phyloP scores from a whole-genome alignment of 1,140 invertebrate species.

The Drosophila pandora region DNA sequence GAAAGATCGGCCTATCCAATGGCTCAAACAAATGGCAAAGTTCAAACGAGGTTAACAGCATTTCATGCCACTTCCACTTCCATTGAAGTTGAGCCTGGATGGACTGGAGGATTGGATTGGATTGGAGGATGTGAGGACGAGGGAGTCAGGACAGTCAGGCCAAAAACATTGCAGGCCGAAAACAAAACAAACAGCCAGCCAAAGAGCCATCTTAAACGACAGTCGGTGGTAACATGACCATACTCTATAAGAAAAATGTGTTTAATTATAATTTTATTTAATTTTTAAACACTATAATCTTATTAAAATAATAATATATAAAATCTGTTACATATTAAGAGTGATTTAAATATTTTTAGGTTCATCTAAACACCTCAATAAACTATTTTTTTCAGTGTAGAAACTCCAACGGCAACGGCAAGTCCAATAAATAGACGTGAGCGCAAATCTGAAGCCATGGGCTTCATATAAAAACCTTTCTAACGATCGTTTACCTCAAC shows the following conservation, averaged over 20 bases:
- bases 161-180: slow-evolving; percentile 57
- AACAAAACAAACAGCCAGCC: slow-evolving; percentile 67
- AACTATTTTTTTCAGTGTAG: slow-evolving; percentile 10
- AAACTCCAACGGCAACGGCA: slow-evolving; percentile 39
- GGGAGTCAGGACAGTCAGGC: slow-evolving; percentile 62
- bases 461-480: slow-evolving; percentile 78
- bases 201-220: slow-evolving; percentile 79
- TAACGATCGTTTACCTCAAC: slow-evolving; percentile 82
- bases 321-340: no score
- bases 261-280: background rate
- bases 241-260: slow-evolving; percentile 7
- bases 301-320: no score
- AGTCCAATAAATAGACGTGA: slow-evolving; percentile 80
- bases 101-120: slow-evolving; percentile 29
- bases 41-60: slow-evolving; percentile 81
- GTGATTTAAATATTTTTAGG: background rate
- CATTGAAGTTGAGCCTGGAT: slow-evolving; percentile 52
- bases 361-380: background rate
- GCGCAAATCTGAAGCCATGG: slow-evolving; percentile 71
- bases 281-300: background rate
- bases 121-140: slow-evolving; percentile 19
- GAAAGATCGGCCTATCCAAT: slow-evolving; percentile 76
- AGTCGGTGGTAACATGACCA: slow-evolving; percentile 74
- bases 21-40: slow-evolving; percentile 82
- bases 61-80: slow-evolving; percentile 71